Base-by-base conservation (phyloP, 1,140 invertebrate genomes). In the Microvelia longipes region DNA sequence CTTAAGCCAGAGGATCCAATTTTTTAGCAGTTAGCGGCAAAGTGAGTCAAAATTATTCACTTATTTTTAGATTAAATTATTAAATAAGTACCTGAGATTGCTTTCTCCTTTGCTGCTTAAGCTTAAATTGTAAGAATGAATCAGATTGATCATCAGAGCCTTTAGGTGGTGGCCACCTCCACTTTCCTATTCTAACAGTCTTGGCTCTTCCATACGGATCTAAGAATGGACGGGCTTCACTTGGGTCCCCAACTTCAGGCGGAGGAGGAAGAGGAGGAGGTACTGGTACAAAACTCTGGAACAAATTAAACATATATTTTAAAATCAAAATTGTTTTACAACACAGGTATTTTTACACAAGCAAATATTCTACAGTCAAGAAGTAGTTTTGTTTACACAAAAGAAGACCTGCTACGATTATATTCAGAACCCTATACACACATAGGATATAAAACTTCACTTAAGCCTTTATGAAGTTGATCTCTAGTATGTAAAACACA, bases 131-230 rank as follows among this genome's bases (percentile, higher is more conserved):
- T 60, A 92, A 87, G 74, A 93, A 94, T 73, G 88, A 86, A 75
- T 87, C 85, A 73, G 88, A 85, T 75, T 87, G 84, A 71, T 87
- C 88, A 5, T 85, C 85, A 73, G 87, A 87, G 64, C 90, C 90
- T 76, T 91, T 89, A 1, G 90, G 91, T 24, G 95, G 96, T 29
- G 95, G 95, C 94, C 95, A 98, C 68, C 94, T 82, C 91, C 94
- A 96, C 82, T 96, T 96, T 13, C 94, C 95, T 67, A 98, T 96
- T 64, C 94, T 82, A 2, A 98, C 94, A 0, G 94, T 98, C 77
- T 96, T 95, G 0, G 94, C 94, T 64, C 94, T 80, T 1, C 94
- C 93, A 73, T 95, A 95, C 0, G 92, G 92, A 78, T 95, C 92
- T 29, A 94, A 82, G 76, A 94, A 95, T 1, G 90, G 90, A 24